Evolutionary conservation across 2,888 invertebrate species (phyloP).

Genomic region (Miltochrista miniata): DNA sequence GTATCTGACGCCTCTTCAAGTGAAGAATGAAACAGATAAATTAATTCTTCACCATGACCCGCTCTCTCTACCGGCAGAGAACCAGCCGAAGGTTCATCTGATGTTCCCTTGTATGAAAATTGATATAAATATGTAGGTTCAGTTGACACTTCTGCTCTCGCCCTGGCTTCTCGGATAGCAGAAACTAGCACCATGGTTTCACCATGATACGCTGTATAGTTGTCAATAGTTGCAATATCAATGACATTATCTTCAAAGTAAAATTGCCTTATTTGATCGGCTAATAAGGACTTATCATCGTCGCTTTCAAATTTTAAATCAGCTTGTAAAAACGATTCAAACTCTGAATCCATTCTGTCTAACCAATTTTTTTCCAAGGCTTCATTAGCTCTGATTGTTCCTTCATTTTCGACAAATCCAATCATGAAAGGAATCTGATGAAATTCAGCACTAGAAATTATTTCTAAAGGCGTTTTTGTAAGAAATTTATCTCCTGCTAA

Average conservation of each 20-base stretch:
- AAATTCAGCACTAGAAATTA: slow-evolving; percentile 51
- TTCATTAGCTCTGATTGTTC: slow-evolving; percentile 64
- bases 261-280: slow-evolving; percentile 48
- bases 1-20: slow-evolving; percentile 24
- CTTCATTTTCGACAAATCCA: slow-evolving; percentile 72
- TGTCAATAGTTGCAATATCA: slow-evolving; percentile 36
- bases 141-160: slow-evolving; percentile 46
- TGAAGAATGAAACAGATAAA: slow-evolving; percentile 57
- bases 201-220: slow-evolving; percentile 63
- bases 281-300: slow-evolving; percentile 39
- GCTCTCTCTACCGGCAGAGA: slow-evolving; percentile 53
- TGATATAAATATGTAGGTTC: slow-evolving; percentile 63
- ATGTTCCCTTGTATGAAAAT: slow-evolving; percentile 67
- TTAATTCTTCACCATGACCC: slow-evolving; percentile 69
- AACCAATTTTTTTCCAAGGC: slow-evolving; percentile 60
- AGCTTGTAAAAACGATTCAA: slow-evolving; percentile 63
- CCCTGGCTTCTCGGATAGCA: slow-evolving; percentile 58
- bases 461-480: slow-evolving; percentile 58
- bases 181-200: slow-evolving; percentile 72
- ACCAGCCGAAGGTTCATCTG: slow-evolving; percentile 56
- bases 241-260: slow-evolving; percentile 55
- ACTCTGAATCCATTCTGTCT: slow-evolving; percentile 59
- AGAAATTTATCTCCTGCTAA: slow-evolving; percentile 52
- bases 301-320: slow-evolving; percentile 58
- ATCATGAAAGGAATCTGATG: slow-evolving; percentile 63